phyloP scores from a whole-genome alignment of 2,888 invertebrate species.

The Drosophila suboccidentalis region DNA sequence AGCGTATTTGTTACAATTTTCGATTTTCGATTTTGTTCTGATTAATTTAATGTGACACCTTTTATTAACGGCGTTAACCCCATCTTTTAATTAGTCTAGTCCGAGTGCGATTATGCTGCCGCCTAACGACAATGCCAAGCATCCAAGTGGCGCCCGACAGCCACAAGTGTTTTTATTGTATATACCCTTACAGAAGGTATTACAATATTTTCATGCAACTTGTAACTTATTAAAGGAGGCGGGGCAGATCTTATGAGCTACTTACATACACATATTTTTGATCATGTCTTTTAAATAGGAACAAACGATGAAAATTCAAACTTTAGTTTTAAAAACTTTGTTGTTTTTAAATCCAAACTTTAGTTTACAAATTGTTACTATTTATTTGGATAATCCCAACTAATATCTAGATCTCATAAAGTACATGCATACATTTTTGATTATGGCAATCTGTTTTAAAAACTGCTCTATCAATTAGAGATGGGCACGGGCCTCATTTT shows the following conservation, averaged over 20 bases:
- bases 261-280: no score
- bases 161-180: neutral
- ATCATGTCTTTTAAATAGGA: neutral
- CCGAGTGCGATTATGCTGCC: conserved; percentile 8
- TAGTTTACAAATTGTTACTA: no score
- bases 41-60: conserved; percentile 11
- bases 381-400: no score
- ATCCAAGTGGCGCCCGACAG: conserved; percentile 2
- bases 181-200: neutral
- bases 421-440: no score
- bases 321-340: neutral
- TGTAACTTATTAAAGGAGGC: neutral
- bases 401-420: no score
- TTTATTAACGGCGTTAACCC: conserved; percentile 11
- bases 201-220: neutral
- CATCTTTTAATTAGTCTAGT: conserved; percentile 24
- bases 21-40: neutral
- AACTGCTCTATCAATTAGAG: neutral
- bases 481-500: no score
- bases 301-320: neutral
- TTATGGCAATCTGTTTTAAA: no score
- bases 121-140: neutral
- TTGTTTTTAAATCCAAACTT: no score
- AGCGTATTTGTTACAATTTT: neutral
- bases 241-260: no score